Evolutionary conservation across 1,140 invertebrate species (phyloP).

Genomic region (Scaptomyza pallida): DNA sequence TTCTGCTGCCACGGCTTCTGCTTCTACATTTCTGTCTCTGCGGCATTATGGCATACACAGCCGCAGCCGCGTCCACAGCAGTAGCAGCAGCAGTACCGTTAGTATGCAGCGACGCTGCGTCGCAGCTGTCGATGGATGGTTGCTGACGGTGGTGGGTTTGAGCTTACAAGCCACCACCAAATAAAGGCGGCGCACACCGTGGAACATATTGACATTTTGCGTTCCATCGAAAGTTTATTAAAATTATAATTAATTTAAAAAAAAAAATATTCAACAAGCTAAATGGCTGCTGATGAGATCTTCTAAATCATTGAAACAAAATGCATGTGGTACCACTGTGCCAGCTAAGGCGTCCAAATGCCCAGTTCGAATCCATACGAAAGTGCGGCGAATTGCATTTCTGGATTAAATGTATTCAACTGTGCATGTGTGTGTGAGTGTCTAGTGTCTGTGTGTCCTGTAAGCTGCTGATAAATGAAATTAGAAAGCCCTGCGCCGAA

Average conservation of each 20-base stretch:
- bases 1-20: slow-evolving; percentile 13
- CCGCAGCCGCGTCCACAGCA: no score
- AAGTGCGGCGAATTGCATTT: slow-evolving; percentile 5
- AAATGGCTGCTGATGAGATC: no score
- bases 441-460: neutral
- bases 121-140: slow-evolving; percentile 3
- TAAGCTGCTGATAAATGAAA: neutral
- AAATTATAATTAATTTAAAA: no score
- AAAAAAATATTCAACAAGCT: no score
- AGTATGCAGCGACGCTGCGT: slow-evolving; percentile 24
- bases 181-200: slow-evolving; percentile 25
- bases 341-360: no score
- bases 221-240: no score
- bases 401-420: neutral
- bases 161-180: slow-evolving; percentile 43
- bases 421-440: no score
- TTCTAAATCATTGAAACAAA: neutral
- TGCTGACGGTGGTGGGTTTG: slow-evolving; percentile 13
- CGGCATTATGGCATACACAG: slow-evolving; percentile 30
- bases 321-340: no score
- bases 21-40: slow-evolving; percentile 15
- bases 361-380: neutral
- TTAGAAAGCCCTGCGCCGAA: neutral
- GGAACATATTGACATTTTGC: slow-evolving; percentile 7
- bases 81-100: slow-evolving; percentile 39